phyloP scores from a whole-genome alignment of 1,140 invertebrate species.

The Zaprionus davidi region DNA sequence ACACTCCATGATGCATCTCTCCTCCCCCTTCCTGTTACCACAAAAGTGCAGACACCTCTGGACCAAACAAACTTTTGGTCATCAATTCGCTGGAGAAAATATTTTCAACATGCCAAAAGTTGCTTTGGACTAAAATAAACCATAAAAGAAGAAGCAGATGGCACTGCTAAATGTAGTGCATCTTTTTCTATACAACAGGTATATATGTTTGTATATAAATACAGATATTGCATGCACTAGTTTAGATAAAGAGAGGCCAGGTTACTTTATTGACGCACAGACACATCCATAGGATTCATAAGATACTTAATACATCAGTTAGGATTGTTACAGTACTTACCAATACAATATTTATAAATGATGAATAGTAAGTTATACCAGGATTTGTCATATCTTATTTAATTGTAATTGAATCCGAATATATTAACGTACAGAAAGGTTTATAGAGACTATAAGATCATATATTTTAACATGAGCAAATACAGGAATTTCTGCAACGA shows the following conservation, averaged over 20 bases:
- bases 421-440: too few relatives aligned
- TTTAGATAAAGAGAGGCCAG: background rate
- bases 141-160: conserved; percentile 12
- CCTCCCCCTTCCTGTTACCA: too few relatives aligned
- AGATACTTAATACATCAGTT: background rate
- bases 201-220: background rate
- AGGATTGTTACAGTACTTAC: background rate
- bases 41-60: conserved; percentile 1
- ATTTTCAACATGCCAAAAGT: conserved; percentile 61
- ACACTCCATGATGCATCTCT: background rate
- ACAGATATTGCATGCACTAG: background rate
- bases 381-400: too few relatives aligned
- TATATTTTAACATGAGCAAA: too few relatives aligned
- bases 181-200: background rate
- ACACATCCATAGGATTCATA: background rate
- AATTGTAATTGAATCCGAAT: too few relatives aligned
- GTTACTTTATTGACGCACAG: background rate
- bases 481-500: too few relatives aligned
- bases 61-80: conserved; percentile 57
- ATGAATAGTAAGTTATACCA: too few relatives aligned
- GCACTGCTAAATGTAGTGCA: conserved; percentile 5
- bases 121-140: conserved; percentile 32
- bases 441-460: too few relatives aligned
- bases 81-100: conserved; percentile 60
- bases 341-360: too few relatives aligned